Base-by-base conservation (phyloP, 2,113 vertebrate species). In the Physeter macrocephalus region DNA sequence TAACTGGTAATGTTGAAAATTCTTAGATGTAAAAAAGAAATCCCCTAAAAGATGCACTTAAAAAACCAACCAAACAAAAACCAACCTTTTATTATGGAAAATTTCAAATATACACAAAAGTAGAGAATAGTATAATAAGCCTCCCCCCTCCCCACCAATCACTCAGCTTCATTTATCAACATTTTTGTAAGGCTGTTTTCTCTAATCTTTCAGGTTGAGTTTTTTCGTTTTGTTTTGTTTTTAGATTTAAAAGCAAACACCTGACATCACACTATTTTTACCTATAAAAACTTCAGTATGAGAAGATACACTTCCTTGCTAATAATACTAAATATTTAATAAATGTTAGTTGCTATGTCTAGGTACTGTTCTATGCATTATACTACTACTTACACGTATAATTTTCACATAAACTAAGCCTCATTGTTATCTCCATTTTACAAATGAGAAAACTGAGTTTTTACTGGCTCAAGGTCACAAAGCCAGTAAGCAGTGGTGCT, bases 271-370 rank as follows among this genome's bases (percentile, higher is more conserved):
- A 85, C 18, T 75, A 88, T 93, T 80, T 93, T 93, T 75, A 96
- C 31, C 49, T 93, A 89, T 64, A 96, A 95, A 86, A 97, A 64
- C 9, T 89, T 84, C 66, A 96, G 10, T 29, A 72, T 94, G 41
- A 93, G 88, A 95, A 62, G 31, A 71, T 57, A 77, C 20, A 46
- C 23, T 94, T 96, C 94, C 93, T 93, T 93, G 61, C 39, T 82
- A 90, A 74, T 59, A 87, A 6, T 85, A 72, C 20, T 62, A 93
- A 90, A 15, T 52, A 91, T 64, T 57, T 29, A 75, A 66, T 43
- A 92, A 77, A 77, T 86, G 43, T 49, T 78, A 82, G 39, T 34
- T 67, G 20, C 46, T 43, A 88, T n/a, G 49, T 27, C 43, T 72
- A 85, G 52, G 52, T 52, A 71, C 23, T 64, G 7, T 87, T 85